Base-by-base conservation (phyloP, 1,140 invertebrate species). In the Eueides isabella region DNA sequence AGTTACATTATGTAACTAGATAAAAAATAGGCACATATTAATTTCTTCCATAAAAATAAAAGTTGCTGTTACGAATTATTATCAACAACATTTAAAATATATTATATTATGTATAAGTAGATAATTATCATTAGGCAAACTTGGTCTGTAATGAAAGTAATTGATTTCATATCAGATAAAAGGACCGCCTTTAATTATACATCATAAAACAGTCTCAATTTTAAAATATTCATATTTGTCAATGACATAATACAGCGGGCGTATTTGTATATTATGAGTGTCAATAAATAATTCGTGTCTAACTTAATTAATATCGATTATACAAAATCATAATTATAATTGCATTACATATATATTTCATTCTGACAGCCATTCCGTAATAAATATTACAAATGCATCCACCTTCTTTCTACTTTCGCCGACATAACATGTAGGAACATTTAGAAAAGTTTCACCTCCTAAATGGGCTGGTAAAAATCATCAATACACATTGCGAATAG, bases 401-500 rank as follows among this genome's bases (percentile, higher is more conserved):
- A 55, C 48, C 48, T 55, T 55, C 48, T 55, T 55, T 55, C 29
- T 23, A 68, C 67, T 69, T 69, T 69, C 48, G 67, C 67, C 29
- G 55, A 69, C 19, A 28, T 23, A n/a, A 55, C 63, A 69, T 69
- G 16, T 28, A 65, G 23, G 64, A 70, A 71, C 44, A 33, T 67
- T 68, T 62, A 63, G n/a, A 72, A 70, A 66, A 65, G 65, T 76
- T 76, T 75, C 77, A 64, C 72, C 55, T 72, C 68, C 76, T 19
- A 65, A 74, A 76, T 80, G 74, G 72, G 19, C 16, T 78, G 65
- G 67, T 72, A 69, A 72, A 62, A 72, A 68, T 65, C 62, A 70
- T 75, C 44, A 75, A 71, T 62, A 61, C 30, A 33, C 69, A 76
- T 76, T 65, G 66, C 72, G 28, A 79, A 74, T 69, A 76, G 77